phyloP scores from a whole-genome alignment of 2,797 vertebrate species.

The Pygocentrus nattereri region DNA sequence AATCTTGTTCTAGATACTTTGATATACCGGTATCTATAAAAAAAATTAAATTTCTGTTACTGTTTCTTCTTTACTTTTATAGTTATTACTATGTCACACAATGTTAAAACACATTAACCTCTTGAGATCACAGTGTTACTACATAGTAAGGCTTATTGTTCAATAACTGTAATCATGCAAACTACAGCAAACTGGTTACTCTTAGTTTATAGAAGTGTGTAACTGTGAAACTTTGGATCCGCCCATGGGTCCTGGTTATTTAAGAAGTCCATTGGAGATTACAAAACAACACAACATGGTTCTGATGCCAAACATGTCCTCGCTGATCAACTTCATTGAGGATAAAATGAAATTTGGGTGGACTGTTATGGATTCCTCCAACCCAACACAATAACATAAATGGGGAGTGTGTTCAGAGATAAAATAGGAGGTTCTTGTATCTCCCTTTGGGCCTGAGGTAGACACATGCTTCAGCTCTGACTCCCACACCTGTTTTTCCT shows the following conservation, averaged over 20 bases:
- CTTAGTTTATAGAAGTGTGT: too few species aligned
- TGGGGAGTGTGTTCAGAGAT: background rate
- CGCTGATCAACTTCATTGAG: background rate
- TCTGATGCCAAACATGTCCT: background rate
- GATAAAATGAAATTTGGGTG: background rate
- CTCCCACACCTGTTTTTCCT: constrained; percentile 75
- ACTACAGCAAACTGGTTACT: too few species aligned
- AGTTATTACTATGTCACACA: background rate
- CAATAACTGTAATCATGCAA: too few species aligned
- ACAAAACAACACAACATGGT: background rate
- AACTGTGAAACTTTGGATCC: too few species aligned
- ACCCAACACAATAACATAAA: background rate
- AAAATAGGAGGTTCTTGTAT: constrained; percentile 35
- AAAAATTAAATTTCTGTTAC: background rate
- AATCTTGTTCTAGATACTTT: too few species aligned
- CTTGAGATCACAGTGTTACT: too few species aligned
- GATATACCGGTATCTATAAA: background rate
- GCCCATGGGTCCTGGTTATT: too few species aligned
- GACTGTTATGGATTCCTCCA: background rate
- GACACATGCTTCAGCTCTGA: constrained; percentile 65
- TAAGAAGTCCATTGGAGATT: background rate
- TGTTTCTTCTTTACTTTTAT: background rate
- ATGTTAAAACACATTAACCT: background rate
- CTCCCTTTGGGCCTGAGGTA: constrained; percentile 72
- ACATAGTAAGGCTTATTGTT: too few species aligned